Conservation (phyloP, 2,888 invertebrate genomes). For the Cryptocheilus praepositus region DNA sequence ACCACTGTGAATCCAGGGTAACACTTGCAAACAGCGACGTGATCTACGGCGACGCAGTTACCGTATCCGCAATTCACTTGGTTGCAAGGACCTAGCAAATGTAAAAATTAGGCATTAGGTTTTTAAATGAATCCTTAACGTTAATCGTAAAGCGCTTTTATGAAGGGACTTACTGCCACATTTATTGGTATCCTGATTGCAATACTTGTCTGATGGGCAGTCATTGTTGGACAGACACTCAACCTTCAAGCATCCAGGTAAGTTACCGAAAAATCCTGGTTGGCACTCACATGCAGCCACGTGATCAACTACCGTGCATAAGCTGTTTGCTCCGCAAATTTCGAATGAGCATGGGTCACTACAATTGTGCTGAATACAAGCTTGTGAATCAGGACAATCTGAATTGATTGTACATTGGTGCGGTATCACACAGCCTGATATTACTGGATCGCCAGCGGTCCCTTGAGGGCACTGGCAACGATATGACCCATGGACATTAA, state of each 20-base stretch:
- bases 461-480: conserved; percentile 87
- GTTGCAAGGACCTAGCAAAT: conserved; percentile 84
- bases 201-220: conserved; percentile 85
- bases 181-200: conserved; percentile 85
- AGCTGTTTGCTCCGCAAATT: conserved; percentile 86
- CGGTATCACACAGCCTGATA: conserved; percentile 83
- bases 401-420: conserved; percentile 85
- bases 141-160: no score
- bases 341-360: conserved; percentile 86
- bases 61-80: conserved; percentile 87
- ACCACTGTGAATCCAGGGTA: conserved; percentile 83
- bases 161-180: conserved; percentile 81
- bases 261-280: conserved; percentile 88
- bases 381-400: conserved; percentile 85
- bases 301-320: conserved; percentile 85
- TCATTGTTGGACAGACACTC: conserved; percentile 88
- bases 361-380: conserved; percentile 86
- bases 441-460: conserved; percentile 85
- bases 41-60: conserved; percentile 83
- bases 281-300: conserved; percentile 86
- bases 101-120: background rate
- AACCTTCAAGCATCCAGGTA: conserved; percentile 92
- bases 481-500: conserved; percentile 88
- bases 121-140: background rate
- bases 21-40: conserved; percentile 85